Evolutionary conservation across 2,113 vertebrate species (phyloP).

Genomic region (Pygoscelis adeliae): DNA sequence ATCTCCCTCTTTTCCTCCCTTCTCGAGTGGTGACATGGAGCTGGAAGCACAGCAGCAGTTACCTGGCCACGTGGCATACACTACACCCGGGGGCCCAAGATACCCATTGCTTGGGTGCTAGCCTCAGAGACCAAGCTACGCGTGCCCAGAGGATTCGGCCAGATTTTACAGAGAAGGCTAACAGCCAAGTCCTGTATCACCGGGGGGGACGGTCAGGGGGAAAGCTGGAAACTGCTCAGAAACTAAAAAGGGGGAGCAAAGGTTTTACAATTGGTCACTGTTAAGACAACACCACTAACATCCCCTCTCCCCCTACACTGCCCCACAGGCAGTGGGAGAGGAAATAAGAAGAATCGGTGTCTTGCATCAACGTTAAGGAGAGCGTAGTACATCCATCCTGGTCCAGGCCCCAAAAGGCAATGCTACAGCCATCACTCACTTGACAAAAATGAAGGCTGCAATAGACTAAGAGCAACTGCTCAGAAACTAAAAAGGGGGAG

Average conservation of each 20-base stretch:
- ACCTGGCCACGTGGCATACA: background rate
- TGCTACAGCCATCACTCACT: conserved; percentile 14
- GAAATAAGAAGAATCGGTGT: background rate
- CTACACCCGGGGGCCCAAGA: background rate
- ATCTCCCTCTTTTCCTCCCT: background rate
- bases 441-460: conserved; percentile 44
- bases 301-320: background rate
- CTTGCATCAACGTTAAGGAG: background rate
- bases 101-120: background rate
- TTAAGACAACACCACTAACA: background rate
- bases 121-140: background rate
- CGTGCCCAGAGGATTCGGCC: background rate
- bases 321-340: background rate
- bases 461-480: conserved; percentile 42
- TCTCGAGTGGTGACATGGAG: rapidly evolving
- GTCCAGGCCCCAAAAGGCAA: background rate
- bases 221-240: background rate
- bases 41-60: background rate
- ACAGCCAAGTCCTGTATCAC: background rate
- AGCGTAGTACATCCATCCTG: background rate
- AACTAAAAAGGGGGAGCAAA: background rate
- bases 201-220: rapidly evolving
- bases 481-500: too few species aligned
- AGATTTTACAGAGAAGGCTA: background rate
- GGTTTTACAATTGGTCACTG: background rate